Percentiles rank a stretch among this genome's conserved stretches.
phyloP scores from a whole-genome alignment of 1,140 invertebrate species.

The Armadillidium nasatum region DNA sequence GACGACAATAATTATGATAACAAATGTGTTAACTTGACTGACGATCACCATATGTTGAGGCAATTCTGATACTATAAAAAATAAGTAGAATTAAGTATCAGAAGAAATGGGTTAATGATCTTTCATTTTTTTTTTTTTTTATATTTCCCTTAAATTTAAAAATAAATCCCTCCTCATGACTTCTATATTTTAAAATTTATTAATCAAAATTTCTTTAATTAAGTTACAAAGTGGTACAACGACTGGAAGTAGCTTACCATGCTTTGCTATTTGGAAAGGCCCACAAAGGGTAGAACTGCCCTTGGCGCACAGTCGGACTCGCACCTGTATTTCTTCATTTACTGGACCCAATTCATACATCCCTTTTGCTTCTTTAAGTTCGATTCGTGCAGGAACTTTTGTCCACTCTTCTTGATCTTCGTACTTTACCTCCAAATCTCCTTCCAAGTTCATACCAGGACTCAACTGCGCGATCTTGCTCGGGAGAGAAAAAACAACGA shows the following conservation, averaged over 20 bases:
- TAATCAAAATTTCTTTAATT: too few relatives aligned
- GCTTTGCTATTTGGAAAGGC: slow-evolving; percentile 66
- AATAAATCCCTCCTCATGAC: too few relatives aligned
- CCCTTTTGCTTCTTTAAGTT: not conserved
- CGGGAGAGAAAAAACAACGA: slow-evolving; percentile 61
- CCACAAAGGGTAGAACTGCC: slow-evolving; percentile 73
- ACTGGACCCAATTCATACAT: not conserved
- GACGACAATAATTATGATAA: slow-evolving; percentile 63
- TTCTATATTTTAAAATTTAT: too few relatives aligned
- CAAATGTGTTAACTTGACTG: not conserved
- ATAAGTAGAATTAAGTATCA: slow-evolving; percentile 51
- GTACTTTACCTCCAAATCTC: slow-evolving; percentile 49
- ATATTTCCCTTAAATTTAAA: too few relatives aligned
- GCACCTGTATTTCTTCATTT: slow-evolving; percentile 52
- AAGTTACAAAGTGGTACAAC: too few relatives aligned
- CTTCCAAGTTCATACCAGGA: slow-evolving; percentile 54
- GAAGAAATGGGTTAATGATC: not conserved
- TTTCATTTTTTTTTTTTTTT: too few relatives aligned
- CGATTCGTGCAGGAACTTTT: not conserved
- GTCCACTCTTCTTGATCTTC: slow-evolving; percentile 40
- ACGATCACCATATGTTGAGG: not conserved
- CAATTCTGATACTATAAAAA: slow-evolving; percentile 36
- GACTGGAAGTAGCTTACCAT: slow-evolving; percentile 37
- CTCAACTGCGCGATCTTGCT: slow-evolving; percentile 55
- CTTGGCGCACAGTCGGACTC: slow-evolving; percentile 71